phyloP scores from a whole-genome alignment of 92 coral and sea anemone genomes.

The Diadumene lineata region DNA sequence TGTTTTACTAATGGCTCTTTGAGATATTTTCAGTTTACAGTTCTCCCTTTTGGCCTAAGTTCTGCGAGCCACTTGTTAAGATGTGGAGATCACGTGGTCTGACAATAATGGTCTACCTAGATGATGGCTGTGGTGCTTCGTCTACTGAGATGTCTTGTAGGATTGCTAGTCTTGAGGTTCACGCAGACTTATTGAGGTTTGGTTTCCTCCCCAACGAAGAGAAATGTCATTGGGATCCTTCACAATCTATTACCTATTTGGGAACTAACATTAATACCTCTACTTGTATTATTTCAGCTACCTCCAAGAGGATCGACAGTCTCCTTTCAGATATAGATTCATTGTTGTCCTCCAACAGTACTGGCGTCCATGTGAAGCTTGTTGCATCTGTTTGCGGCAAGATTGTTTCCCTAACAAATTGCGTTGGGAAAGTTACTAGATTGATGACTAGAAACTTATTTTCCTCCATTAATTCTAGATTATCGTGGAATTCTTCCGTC shows the following conservation, averaged over 20 bases:
- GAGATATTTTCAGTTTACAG: constrained; percentile 31
- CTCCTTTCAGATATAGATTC: not conserved
- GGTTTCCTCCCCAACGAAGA: constrained; percentile 47
- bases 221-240: constrained; percentile 42
- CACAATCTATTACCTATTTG: too few species aligned
- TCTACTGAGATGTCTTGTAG: constrained; percentile 6
- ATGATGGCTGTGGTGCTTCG: constrained; percentile 41
- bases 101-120: constrained; percentile 30
- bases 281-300: constrained; percentile 17
- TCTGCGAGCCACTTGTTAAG: constrained; percentile 38
- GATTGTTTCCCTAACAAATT: too few species aligned
- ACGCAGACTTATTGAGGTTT: constrained; percentile 35
- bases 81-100: constrained; percentile 30
- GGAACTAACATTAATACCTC: constrained; percentile 27
- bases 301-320: constrained; percentile 18
- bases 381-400: too few species aligned
- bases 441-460: constrained; percentile 54
- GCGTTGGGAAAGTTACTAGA: too few species aligned
- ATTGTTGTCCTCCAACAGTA: too few species aligned
- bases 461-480: constrained; percentile 32
- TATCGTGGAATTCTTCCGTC: constrained; percentile 21
- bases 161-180: constrained; percentile 22
- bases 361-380: too few species aligned
- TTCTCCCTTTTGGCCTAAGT: constrained; percentile 37
- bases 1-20: constrained; percentile 21